Evolutionary conservation across 2,888 invertebrate genomes (phyloP).

Genomic region (Lepidochrysops patricia): DNA sequence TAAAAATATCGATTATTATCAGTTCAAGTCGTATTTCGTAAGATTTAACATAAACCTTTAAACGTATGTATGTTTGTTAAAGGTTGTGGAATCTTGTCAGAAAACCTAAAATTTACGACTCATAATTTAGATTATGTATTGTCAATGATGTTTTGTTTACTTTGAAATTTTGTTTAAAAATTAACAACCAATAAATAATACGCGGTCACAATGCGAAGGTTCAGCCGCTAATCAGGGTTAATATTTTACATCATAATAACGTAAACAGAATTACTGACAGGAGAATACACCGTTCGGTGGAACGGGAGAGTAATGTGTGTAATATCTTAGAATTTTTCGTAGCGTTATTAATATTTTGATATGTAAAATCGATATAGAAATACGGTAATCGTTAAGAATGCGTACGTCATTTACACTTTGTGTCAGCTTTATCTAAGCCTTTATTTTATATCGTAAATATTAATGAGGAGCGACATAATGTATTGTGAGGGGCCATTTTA

Average conservation of each 20-base stretch:
- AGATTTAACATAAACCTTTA: slow-evolving; percentile 3
- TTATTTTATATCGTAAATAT: slow-evolving; percentile 15
- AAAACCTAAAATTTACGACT: neutral
- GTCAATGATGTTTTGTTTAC: neutral
- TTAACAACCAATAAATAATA: slow-evolving; percentile 9
- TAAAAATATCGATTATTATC: neutral
- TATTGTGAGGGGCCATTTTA: slow-evolving; percentile 32
- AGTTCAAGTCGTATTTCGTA: neutral
- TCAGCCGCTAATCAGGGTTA: slow-evolving; percentile 3
- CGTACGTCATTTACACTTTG: slow-evolving; percentile 10
- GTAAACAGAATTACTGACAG: slow-evolving; percentile 4
- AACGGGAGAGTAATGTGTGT: neutral
- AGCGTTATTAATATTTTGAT: neutral
- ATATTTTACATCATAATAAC: slow-evolving; percentile 10
- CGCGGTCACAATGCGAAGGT: neutral
- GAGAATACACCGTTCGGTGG: neutral
- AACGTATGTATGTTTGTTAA: neutral
- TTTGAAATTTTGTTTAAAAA: neutral
- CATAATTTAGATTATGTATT: slow-evolving; percentile 1
- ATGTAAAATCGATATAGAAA: slow-evolving; percentile 3
- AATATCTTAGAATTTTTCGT: neutral
- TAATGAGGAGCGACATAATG: slow-evolving; percentile 14
- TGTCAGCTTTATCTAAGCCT: slow-evolving; percentile 13
- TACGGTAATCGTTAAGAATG: slow-evolving; percentile 8
- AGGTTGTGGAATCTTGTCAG: neutral